Conservation (phyloP, 2,888 invertebrate genomes). For the Xylota segnis region DNA sequence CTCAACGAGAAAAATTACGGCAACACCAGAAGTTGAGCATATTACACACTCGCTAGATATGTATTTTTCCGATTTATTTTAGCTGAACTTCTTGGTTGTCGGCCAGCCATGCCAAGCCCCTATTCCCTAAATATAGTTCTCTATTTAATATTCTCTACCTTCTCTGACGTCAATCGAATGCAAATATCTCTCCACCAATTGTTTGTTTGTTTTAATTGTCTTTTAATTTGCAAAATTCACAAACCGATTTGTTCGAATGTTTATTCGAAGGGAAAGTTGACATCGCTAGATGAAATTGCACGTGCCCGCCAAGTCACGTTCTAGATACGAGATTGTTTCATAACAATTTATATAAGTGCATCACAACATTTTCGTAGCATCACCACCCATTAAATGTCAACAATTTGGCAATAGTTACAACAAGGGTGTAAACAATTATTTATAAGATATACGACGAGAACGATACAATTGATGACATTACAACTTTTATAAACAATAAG, state of each 20-base stretch:
- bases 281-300: slow-evolving; percentile 13
- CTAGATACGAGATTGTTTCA: slow-evolving; percentile 36
- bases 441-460: slow-evolving; percentile 12
- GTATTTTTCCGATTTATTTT: slow-evolving; percentile 64
- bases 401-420: slow-evolving; percentile 38
- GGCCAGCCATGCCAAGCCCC: slow-evolving; percentile 76
- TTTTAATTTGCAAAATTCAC: not conserved
- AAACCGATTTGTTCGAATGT: slow-evolving; percentile 8
- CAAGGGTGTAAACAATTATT: not conserved
- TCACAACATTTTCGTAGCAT: slow-evolving; percentile 10
- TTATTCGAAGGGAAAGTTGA: slow-evolving; percentile 4
- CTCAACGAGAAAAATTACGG: slow-evolving; percentile 10
- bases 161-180: slow-evolving; percentile 42
- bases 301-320: slow-evolving; percentile 57
- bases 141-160: slow-evolving; percentile 2
- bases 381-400: slow-evolving; percentile 45
- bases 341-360: slow-evolving; percentile 57
- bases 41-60: slow-evolving; percentile 60
- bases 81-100: slow-evolving; percentile 71
- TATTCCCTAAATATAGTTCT: slow-evolving; percentile 69
- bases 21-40: slow-evolving; percentile 49
- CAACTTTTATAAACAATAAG: too few species aligned
- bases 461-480: slow-evolving; percentile 27
- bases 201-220: slow-evolving; percentile 1
- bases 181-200: slow-evolving; percentile 27